Evolutionary conservation across 2,797 vertebrate species (phyloP).

Genomic region (Diglossa cyanea): DNA sequence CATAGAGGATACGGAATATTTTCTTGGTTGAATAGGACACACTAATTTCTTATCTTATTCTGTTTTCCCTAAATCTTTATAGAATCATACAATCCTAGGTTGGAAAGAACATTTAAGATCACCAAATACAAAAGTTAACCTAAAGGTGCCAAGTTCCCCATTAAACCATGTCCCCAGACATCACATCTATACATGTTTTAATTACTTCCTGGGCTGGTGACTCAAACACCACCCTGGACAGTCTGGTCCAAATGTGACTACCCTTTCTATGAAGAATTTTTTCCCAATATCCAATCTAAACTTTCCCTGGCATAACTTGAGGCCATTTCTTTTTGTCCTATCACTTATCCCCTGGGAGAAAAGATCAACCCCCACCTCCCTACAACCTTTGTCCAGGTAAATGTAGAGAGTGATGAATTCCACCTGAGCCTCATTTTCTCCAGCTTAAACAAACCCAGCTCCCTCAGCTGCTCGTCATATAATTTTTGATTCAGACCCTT

Average conservation of each 20-base stretch:
- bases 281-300: not conserved
- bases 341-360: not conserved
- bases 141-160: not conserved
- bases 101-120: not conserved
- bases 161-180: rapidly evolving
- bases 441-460: not conserved
- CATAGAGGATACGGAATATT: not conserved
- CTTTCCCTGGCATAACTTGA: not conserved
- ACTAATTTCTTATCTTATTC: not conserved
- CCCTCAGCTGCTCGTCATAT: not conserved
- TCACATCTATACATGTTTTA: not conserved
- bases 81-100: not conserved
- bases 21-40: not conserved
- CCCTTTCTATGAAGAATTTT: not conserved
- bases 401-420: not conserved
- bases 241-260: not conserved
- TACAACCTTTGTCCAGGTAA: not conserved
- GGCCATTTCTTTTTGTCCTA: not conserved
- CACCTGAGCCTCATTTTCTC: not conserved
- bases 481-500: not conserved
- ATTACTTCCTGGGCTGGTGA: not conserved
- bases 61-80: not conserved
- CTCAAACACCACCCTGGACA: not conserved
- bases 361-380: not conserved
- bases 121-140: not conserved